Conservation (phyloP, 2,113 vertebrate species). For the Dipodomys ordii region DNA sequence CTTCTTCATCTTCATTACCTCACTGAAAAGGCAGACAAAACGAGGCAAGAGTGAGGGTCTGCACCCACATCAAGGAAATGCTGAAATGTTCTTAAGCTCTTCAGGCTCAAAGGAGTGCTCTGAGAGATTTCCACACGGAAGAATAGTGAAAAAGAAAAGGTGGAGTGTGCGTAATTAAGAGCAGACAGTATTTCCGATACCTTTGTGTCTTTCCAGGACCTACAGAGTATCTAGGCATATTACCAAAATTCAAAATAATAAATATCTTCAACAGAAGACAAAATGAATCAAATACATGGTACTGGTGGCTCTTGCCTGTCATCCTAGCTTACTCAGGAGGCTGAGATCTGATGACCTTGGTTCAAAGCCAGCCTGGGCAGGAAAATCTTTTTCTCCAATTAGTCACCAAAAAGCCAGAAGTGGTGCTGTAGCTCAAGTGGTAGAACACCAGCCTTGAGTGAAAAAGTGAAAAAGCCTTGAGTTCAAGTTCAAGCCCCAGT, state of each 20-base stretch:
- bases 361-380: too few relatives aligned
- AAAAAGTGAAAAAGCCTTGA: too few relatives aligned
- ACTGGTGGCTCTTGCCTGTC: too few relatives aligned
- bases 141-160: neutral
- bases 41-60: neutral
- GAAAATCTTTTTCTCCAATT: too few relatives aligned
- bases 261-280: neutral
- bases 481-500: too few relatives aligned
- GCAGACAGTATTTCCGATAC: neutral
- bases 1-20: constrained; percentile 92
- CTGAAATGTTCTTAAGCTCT: neutral
- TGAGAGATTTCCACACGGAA: neutral
- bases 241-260: neutral
- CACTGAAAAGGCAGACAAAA: constrained; percentile 83
- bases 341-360: too few relatives aligned
- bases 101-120: too few relatives aligned
- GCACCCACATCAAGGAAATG: neutral
- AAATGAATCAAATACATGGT: neutral
- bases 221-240: neutral
- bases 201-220: neutral
- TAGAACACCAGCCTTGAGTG: too few relatives aligned
- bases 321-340: too few relatives aligned
- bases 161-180: neutral
- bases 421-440: too few relatives aligned
- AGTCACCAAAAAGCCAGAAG: too few relatives aligned